Base-by-base conservation (phyloP, 1,140 invertebrate genomes). In the Probaryconus sp. region DNA sequence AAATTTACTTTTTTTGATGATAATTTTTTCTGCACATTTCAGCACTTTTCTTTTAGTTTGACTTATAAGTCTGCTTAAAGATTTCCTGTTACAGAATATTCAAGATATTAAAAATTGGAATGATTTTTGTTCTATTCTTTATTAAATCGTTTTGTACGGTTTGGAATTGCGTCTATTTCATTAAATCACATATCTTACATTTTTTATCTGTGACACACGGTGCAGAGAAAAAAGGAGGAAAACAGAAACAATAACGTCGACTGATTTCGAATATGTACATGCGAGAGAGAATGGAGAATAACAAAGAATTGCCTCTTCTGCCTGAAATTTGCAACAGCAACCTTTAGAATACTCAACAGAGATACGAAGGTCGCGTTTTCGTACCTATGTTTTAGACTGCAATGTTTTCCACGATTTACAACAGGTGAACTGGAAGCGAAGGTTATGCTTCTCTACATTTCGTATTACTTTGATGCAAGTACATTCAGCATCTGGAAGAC, bases 391-490 rank as follows among this genome's bases (percentile, higher is more conserved):
- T 24, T 24, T 24, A 24, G 21, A 24, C 21, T 24, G 21, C 21
- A 24, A 7, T 7, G 7, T 24, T 24, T 7, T 7, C 3, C 7
- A 7, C 21, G 21, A 24, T 24, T 24, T 24, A 24, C 3, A 24
- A 24, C 7, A 24, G 21, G 3, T 24, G 3, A 4, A 3, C 26
- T 14, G 68, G 30, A 60, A 30, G 56, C 56, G 50, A 42, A 72
- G 56, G 47, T 68, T 72, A 68, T 48, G 63, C 48, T 64, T 42
- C 63, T 40, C 26, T 60, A 55, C 38, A 24, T 70, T 76, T 67
- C 40, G 35, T 51, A 74, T 68, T 68, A 58, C 30, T 30, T 11
- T 47, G 42, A 64, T 64, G 45, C 47, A 42, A 58, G 60, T 26
- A 60, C 24, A 20, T 37, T 55, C 26, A 2, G 24, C 26, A 20